Percentiles rank a stretch among this genome's conserved stretches.
phyloP scores from a whole-genome alignment of 2,113 vertebrate genomes.

The Plestiodon gilberti region DNA sequence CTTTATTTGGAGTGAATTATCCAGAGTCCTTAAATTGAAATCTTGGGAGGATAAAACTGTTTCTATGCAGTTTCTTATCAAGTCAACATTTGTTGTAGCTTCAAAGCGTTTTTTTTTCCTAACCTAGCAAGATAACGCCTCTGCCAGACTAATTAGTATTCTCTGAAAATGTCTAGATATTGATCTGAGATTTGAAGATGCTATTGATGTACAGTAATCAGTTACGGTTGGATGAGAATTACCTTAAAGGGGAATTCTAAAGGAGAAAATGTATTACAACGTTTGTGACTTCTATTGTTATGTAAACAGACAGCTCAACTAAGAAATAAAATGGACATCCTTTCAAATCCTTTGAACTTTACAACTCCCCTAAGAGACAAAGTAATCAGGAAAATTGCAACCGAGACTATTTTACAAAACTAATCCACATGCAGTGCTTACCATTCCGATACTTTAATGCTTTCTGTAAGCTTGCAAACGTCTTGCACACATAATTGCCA shows the following conservation, averaged over 20 bases:
- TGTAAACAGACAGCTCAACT: constrained; percentile 25
- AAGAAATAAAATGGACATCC: not conserved
- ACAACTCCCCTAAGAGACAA: not conserved
- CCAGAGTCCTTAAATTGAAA: constrained; percentile 58
- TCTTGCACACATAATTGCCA: not conserved
- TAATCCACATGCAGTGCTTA: not conserved
- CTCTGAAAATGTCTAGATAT: constrained; percentile 66
- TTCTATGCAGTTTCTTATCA: constrained; percentile 43
- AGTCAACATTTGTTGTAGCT: constrained; percentile 60
- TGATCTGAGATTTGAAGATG: constrained; percentile 71
- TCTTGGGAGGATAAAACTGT: constrained; percentile 57
- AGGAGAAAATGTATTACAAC: constrained; percentile 30
- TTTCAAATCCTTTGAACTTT: constrained; percentile 13
- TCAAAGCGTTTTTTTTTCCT: not conserved
- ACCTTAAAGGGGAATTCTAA: constrained; percentile 57
- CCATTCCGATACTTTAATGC: not conserved
- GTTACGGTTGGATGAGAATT: constrained; percentile 56
- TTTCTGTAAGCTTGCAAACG: not conserved
- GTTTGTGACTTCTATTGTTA: constrained; percentile 17
- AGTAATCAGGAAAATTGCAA: not conserved
- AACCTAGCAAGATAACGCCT: constrained; percentile 52
- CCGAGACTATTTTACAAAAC: not conserved
- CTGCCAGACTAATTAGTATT: constrained; percentile 74
- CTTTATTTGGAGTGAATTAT: constrained; percentile 21
- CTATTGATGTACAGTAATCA: constrained; percentile 55